Evolutionary conservation across 1,140 invertebrate species (phyloP).

Genomic region (Hypothenemus hampei): DNA sequence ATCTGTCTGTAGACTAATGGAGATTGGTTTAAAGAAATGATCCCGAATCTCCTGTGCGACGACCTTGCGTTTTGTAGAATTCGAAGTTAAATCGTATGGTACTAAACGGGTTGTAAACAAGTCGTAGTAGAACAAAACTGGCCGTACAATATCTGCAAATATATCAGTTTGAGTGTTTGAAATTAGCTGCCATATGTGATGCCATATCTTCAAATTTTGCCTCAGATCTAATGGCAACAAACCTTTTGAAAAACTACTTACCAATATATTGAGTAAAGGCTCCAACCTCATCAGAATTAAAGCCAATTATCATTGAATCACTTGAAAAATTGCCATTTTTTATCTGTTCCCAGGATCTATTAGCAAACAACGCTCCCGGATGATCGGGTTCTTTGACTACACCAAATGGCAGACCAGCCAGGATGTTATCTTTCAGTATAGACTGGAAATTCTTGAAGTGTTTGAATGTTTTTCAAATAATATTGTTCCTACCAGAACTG

Average conservation of each 20-base stretch:
- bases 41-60: no score
- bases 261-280: constrained; percentile 16
- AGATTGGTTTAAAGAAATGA: no score
- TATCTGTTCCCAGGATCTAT: constrained; percentile 31
- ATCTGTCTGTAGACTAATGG: no score
- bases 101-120: constrained; percentile 7
- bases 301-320: constrained; percentile 36
- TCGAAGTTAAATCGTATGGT: constrained; percentile 14
- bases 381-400: constrained; percentile 35
- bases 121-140: constrained; percentile 5
- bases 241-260: background rate
- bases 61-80: no score
- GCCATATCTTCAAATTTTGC: no score
- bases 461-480: background rate
- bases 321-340: constrained; percentile 30
- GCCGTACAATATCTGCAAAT: constrained; percentile 1
- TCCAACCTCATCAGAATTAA: constrained; percentile 38
- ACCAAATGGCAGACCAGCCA: constrained; percentile 32
- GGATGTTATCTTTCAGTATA: background rate
- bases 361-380: constrained; percentile 31
- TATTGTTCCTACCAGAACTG: constrained; percentile 5
- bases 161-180: no score
- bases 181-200: no score
- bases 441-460: background rate
- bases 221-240: background rate